Conservation (phyloP, 2,113 vertebrate genomes). For the Raja brachyura region DNA sequence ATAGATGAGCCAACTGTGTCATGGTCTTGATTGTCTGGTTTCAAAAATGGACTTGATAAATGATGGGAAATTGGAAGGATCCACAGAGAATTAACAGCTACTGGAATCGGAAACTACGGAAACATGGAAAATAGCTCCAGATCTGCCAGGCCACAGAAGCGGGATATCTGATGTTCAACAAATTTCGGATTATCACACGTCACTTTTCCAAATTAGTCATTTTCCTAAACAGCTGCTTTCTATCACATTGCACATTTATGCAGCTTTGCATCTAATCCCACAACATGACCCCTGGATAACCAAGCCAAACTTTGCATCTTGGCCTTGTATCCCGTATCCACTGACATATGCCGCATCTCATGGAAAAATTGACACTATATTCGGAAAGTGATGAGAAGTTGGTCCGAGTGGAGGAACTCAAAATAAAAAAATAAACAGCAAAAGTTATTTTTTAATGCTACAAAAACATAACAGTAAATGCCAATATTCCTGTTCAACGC, state of each 20-base stretch:
- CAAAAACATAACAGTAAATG: constrained; percentile 13
- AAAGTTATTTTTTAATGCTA: not conserved
- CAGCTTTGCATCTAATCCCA: not conserved
- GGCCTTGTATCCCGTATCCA: constrained; percentile 7
- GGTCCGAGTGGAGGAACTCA: not conserved
- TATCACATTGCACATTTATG: not conserved
- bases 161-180: not conserved
- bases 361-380: constrained; percentile 3
- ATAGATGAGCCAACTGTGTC: not conserved
- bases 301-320: not conserved
- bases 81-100: not conserved
- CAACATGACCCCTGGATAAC: not conserved
- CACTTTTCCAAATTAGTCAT: not conserved
- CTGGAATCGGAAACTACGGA: not conserved
- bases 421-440: not conserved
- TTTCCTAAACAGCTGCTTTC: constrained; percentile 33
- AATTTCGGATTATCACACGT: not conserved
- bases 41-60: not conserved
- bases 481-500: constrained; percentile 10
- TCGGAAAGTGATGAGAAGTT: constrained; percentile 10
- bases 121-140: constrained; percentile 19
- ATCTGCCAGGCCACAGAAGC: not conserved
- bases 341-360: constrained; percentile 4
- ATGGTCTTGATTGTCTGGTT: not conserved
- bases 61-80: not conserved